Base-by-base conservation (phyloP, 2,888 invertebrate species). In the Hybos culiciformis region DNA sequence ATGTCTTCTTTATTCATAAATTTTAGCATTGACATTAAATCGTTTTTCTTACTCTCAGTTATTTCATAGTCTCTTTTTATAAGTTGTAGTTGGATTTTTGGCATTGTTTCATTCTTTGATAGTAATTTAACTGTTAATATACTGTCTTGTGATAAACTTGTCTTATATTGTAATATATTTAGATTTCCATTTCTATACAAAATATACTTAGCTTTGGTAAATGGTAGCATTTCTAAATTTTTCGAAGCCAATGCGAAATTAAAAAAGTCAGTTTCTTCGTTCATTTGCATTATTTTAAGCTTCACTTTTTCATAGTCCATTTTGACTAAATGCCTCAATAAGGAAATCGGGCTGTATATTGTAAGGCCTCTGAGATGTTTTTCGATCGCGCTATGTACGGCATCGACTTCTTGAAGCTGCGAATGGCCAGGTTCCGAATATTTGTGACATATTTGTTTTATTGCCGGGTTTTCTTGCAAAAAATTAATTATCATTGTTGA, bases 361-460 rank as follows among this genome's bases (percentile, higher is more conserved):
- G 17, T n/a, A n/a, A 39, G 11, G 8, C 11, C 31, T 14, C 31
- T 19, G 9, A 39, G 15, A 32, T 39, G 19, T 20, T 24, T 31
- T 32, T 39, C 31, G 8, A 32, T 40, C 12, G 33, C 5, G 12
- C 40, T 40, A n/a, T 33, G 33, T 15, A 40, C 33, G 7, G 15
- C 12, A 32, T 40, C 40, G 11, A 40, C 21, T 33, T 40, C 33
- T 15, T 40, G 40, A 5, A 40, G 19, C 21, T 12, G 17, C 11
- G 33, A 21, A 14, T 33, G 40, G 2, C 40, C 40, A 14, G 21
- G 32, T n/a, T 40, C 39, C 8, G 32, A 31, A 32, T 19, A 20
- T 39, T 39, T 39, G 3, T 39, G 39, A 7, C 21, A 20, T 21
- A 37, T 37, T 21, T 21, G 5, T 21, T 20, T 14, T 12, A 21